phyloP scores from a whole-genome alignment of 2,888 invertebrate genomes.

The Ornithoptera priamus region DNA sequence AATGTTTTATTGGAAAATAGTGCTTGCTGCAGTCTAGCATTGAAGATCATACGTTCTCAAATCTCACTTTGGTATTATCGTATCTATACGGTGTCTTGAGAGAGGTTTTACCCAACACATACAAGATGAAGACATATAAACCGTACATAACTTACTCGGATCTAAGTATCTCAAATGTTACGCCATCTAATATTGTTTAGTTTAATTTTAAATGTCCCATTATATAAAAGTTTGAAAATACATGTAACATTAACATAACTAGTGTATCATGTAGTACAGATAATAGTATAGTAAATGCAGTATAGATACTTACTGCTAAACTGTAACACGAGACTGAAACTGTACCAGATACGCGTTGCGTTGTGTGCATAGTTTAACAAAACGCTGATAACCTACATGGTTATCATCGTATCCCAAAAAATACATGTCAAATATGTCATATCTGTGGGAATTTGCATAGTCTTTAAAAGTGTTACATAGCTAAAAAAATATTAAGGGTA shows the following conservation, averaged over 20 bases:
- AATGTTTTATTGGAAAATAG: background rate
- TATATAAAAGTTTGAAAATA: background rate
- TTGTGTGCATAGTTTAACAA: constrained; percentile 36
- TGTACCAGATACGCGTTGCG: constrained; percentile 36
- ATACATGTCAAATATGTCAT: constrained; percentile 56
- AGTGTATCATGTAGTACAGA: background rate
- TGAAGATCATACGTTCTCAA: too few species aligned
- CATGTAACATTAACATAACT: background rate
- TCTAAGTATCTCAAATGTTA: too few species aligned
- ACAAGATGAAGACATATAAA: too few species aligned
- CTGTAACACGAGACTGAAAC: constrained; percentile 15
- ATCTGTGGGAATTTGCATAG: constrained; percentile 64
- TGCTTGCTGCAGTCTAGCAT: too few species aligned
- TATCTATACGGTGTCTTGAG: too few species aligned
- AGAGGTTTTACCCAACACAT: too few species aligned
- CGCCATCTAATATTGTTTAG: too few species aligned
- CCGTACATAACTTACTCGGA: too few species aligned
- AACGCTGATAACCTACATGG: constrained; percentile 67
- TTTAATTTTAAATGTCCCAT: too few species aligned
- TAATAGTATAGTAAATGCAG: background rate
- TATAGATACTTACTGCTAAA: constrained; percentile 9
- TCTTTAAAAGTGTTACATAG: constrained; percentile 36
- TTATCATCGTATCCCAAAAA: constrained; percentile 54
- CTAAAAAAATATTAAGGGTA: background rate
- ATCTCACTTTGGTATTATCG: too few species aligned